Evolutionary conservation across 2,888 invertebrate genomes (phyloP).

Genomic region (Melanargia galathea): DNA sequence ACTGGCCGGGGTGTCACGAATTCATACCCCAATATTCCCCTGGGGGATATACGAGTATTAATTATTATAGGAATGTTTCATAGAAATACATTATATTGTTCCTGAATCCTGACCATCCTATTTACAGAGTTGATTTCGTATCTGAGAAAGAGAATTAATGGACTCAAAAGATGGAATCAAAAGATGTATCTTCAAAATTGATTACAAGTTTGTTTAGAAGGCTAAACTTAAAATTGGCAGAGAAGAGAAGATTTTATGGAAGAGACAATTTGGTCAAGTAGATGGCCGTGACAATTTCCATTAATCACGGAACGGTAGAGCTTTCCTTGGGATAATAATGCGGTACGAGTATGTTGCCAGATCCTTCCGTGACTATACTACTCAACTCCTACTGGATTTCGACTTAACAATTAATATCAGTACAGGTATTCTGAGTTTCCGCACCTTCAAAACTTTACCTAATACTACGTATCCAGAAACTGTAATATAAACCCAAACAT

Average conservation of each 20-base stretch:
- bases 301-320: no score
- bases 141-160: not conserved
- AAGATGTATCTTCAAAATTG: not conserved
- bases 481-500: no score
- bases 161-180: not conserved
- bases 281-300: no score
- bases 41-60: constrained; percentile 39
- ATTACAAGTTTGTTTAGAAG: not conserved
- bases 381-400: no score
- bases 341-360: no score
- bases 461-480: no score
- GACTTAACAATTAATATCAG: no score
- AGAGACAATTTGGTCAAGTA: no score
- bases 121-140: not conserved
- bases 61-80: constrained; percentile 44
- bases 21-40: constrained; percentile 56
- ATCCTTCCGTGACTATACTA: no score
- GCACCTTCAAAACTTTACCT: no score
- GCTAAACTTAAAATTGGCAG: not conserved
- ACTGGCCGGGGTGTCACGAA: constrained; percentile 68
- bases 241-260: not conserved
- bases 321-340: no score
- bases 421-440: no score
- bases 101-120: constrained; percentile 14
- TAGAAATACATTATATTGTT: constrained; percentile 32